Evolutionary conservation across 2,797 vertebrate species (phyloP).

Genomic region (Pangasius djambal): DNA sequence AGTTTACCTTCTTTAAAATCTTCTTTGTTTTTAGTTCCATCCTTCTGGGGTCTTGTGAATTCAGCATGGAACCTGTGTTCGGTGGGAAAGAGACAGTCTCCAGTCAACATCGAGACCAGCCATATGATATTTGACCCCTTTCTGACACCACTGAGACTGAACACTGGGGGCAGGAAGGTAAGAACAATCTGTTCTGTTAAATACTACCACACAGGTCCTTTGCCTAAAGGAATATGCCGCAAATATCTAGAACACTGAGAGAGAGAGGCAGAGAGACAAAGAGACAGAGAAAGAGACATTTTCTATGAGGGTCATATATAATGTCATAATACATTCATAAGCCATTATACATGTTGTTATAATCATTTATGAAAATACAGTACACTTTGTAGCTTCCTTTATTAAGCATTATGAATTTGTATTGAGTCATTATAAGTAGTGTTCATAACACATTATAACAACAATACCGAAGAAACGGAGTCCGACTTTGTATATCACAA

Average conservation of each 20-base stretch:
- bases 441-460: background rate
- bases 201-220: background rate
- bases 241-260: background rate
- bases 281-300: no score
- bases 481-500: background rate
- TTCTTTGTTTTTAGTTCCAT: conserved; percentile 83
- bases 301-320: background rate
- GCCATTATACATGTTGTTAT: no score
- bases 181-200: conserved; percentile 46
- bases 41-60: conserved; percentile 99
- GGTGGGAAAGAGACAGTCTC: conserved; percentile 96
- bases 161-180: conserved; percentile 97
- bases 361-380: background rate
- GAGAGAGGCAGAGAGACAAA: no score
- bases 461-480: background rate
- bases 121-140: conserved; percentile 99
- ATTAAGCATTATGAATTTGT: background rate
- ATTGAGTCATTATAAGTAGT: background rate
- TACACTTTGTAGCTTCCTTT: background rate
- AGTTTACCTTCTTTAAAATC: background rate
- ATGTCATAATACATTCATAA: background rate
- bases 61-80: conserved; percentile 99
- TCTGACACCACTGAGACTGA: conserved; percentile 92
- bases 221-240: background rate
- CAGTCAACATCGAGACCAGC: conserved; percentile 98